phyloP scores from a whole-genome alignment of 2,888 invertebrate genomes.

The Drosophila longiperda region DNA sequence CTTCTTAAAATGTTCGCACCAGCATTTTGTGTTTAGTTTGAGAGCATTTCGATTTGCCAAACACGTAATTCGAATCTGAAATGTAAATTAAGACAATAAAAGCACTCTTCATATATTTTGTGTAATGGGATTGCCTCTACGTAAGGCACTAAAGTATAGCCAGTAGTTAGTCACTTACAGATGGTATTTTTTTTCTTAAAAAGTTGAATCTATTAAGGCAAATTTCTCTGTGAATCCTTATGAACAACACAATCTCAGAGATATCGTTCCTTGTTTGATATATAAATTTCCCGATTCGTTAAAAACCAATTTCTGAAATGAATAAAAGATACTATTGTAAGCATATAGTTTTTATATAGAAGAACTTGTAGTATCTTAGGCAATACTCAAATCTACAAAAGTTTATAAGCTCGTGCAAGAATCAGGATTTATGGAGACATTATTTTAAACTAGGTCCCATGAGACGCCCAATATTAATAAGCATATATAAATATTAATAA shows the following conservation, averaged over 20 bases:
- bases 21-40: conserved; percentile 30
- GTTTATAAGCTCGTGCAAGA: background rate
- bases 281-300: no score
- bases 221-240: background rate
- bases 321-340: background rate
- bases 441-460: fast-evolving
- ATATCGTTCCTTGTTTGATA: no score
- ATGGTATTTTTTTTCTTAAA: background rate
- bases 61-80: conserved; percentile 12
- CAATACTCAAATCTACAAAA: background rate
- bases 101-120: background rate
- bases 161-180: background rate
- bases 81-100: conserved; percentile 18
- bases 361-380: background rate
- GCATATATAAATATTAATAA: background rate
- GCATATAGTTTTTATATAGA: background rate
- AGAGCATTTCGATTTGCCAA: conserved; percentile 7
- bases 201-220: background rate
- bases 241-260: background rate
- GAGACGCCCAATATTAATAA: background rate
- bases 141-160: background rate
- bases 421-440: background rate
- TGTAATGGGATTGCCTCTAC: background rate
- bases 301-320: background rate
- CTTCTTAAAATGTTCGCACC: conserved; percentile 29